phyloP scores from a whole-genome alignment of 2,888 invertebrate genomes.

The Lucinisca nassula region DNA sequence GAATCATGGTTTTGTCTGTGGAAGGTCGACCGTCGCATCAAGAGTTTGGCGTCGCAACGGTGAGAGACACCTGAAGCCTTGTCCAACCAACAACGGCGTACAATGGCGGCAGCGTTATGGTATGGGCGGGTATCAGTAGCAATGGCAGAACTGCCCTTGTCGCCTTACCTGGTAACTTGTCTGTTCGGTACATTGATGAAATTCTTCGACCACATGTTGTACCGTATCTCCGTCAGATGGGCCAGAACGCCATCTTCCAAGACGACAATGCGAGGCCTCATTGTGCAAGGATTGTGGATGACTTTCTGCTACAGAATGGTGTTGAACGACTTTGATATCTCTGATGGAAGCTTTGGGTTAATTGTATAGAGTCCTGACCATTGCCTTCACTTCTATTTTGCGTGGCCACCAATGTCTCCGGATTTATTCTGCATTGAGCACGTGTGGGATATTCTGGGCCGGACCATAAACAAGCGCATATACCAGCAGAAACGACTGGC shows the following conservation, averaged over 20 bases:
- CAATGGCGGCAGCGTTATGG: neutral
- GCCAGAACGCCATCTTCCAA: neutral
- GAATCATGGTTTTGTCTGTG: neutral
- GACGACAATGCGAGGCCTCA: conserved; percentile 4
- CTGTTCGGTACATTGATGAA: neutral
- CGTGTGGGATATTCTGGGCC: neutral
- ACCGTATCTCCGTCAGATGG: neutral
- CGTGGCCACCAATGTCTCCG: neutral
- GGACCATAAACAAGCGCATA: neutral
- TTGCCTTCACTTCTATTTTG: too few species aligned
- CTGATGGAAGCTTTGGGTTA: too few species aligned
- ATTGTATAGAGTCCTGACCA: too few species aligned
- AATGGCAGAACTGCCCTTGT: too few species aligned
- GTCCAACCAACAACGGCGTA: neutral
- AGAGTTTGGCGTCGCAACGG: neutral
- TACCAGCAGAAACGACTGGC: neutral
- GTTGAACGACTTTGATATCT: too few species aligned
- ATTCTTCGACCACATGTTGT: neutral
- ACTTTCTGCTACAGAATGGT: neutral
- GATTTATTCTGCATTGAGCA: neutral
- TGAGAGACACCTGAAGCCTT: neutral
- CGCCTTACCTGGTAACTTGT: too few species aligned
- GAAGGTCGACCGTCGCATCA: neutral
- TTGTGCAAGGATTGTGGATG: neutral
- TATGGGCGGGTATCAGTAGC: neutral